phyloP scores from a whole-genome alignment of 30 jellyfish, hydroid and myxozoan species.

The Cassiopea xamachana region DNA sequence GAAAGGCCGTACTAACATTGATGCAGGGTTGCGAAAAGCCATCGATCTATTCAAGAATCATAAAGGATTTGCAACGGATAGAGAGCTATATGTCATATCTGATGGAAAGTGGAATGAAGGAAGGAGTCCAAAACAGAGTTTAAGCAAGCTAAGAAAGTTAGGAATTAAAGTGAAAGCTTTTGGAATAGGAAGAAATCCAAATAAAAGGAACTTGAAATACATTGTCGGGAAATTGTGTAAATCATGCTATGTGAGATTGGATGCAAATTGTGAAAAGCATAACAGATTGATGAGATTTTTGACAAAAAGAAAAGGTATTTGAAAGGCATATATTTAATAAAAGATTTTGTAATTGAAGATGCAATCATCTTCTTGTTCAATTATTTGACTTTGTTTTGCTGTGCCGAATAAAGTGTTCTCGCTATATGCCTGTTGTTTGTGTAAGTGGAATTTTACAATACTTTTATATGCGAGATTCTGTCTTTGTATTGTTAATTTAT shows the following conservation, averaged over 20 bases:
- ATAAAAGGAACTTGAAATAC: background rate
- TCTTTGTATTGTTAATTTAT: no score
- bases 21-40: slow-evolving; percentile 34
- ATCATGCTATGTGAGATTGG: background rate
- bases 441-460: no score
- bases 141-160: background rate
- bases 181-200: slow-evolving; percentile 46
- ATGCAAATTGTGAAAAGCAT: background rate
- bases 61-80: slow-evolving; percentile 39
- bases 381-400: no score
- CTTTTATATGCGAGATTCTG: no score
- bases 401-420: no score
- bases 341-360: no score
- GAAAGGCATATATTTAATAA: background rate
- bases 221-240: background rate
- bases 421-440: no score
- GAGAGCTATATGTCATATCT: slow-evolving; percentile 47
- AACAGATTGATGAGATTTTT: background rate
- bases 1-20: slow-evolving; percentile 56
- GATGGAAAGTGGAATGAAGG: slow-evolving; percentile 69
- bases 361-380: no score
- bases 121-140: background rate
- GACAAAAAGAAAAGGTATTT: slow-evolving; percentile 3
- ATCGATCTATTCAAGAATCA: slow-evolving; percentile 17
- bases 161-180: slow-evolving; percentile 27